These are phyloP conservation scores for Polypterus senegalus DNA, from an alignment of 2,113 vertebrate species.

Conservation along the genomic window DNA sequence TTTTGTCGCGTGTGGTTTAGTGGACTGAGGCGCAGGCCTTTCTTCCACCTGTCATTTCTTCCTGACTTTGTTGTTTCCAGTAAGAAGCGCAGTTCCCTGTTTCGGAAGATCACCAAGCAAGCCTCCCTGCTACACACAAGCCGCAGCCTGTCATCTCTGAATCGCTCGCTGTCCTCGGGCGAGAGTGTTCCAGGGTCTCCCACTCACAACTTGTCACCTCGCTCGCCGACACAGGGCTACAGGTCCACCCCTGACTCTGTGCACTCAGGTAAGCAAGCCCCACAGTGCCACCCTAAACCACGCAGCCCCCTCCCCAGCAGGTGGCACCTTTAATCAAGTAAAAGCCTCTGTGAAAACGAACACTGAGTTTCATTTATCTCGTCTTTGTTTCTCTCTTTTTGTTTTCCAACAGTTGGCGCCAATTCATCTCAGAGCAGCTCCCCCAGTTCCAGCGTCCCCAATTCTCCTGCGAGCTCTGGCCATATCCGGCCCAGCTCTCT, in stretches of 20 bases:
- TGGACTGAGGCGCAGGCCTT: too few relatives aligned
- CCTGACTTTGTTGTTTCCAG: conserved; percentile 27
- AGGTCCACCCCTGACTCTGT: conserved; percentile 70
- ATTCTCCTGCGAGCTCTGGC: conserved; percentile 85
- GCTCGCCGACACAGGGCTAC: conserved; percentile 84
- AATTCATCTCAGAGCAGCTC: conserved; percentile 96
- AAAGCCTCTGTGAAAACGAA: background rate
- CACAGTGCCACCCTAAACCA: background rate
- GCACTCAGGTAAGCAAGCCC: conserved; percentile 66
- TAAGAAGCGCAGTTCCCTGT: conserved; percentile 80
- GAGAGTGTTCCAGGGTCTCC: conserved; percentile 89
- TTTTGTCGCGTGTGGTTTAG: background rate
- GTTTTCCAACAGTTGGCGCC: conserved; percentile 59
- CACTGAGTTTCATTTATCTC: background rate
- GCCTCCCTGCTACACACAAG: conserved; percentile 86
- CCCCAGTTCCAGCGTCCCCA: conserved; percentile 87
- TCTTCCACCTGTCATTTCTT: too few relatives aligned
- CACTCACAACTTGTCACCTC: conserved; percentile 83
- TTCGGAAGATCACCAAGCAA: conserved; percentile 90
- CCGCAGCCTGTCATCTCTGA: conserved; percentile 84
- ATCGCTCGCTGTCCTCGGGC: conserved; percentile 85
- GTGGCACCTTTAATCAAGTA: background rate
- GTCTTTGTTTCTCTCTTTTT: background rate
- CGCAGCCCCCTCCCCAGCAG: background rate
- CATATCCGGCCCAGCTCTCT: conserved; percentile 93